phyloP scores from a whole-genome alignment of 1,140 invertebrate genomes.

The Latrodectus geometricus region DNA sequence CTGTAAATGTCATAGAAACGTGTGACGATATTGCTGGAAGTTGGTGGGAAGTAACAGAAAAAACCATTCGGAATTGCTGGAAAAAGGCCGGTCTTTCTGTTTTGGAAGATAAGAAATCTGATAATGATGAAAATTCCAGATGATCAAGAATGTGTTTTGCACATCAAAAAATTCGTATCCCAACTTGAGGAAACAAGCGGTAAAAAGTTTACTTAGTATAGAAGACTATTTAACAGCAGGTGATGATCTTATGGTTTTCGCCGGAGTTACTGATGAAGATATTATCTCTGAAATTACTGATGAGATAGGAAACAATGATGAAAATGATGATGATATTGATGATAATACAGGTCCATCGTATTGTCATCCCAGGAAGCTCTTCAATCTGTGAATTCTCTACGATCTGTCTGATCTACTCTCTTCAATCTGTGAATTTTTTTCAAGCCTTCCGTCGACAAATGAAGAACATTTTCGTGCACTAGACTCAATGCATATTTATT shows the following conservation, averaged over 20 bases:
- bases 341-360: no score
- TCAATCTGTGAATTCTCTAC: no score
- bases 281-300: no score
- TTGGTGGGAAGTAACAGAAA: constrained; percentile 14
- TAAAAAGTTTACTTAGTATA: neutral
- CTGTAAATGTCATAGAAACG: constrained; percentile 10
- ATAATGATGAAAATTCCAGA: constrained; percentile 12
- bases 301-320: no score
- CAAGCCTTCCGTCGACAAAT: constrained; percentile 8
- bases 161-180: constrained; percentile 6
- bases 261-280: no score
- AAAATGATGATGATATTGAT: no score
- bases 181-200: constrained; percentile 7
- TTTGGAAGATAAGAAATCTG: constrained; percentile 1
- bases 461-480: constrained; percentile 14
- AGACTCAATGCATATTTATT: constrained; percentile 14
- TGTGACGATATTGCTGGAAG: constrained; percentile 8
- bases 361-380: no score
- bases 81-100: constrained; percentile 10
- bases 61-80: constrained; percentile 17
- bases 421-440: no score
- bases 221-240: neutral
- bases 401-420: no score
- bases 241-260: no score
- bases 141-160: constrained; percentile 11